Percentiles rank a stretch among this genome's conserved stretches.
Evolutionary conservation across 2,888 invertebrate genomes (phyloP).

Genomic region (Zaprionus lineosus): DNA sequence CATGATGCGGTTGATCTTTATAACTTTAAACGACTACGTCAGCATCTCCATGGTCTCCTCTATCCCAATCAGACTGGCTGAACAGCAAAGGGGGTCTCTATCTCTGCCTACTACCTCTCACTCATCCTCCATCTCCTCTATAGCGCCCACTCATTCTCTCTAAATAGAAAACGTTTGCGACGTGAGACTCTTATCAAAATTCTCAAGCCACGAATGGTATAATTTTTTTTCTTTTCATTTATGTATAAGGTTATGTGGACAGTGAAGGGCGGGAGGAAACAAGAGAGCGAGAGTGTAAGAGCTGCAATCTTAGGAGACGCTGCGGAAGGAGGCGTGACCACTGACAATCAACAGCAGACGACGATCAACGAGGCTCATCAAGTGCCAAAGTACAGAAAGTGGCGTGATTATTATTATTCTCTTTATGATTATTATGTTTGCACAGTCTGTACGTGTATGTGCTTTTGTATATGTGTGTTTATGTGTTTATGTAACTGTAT

Average conservation of each 20-base stretch:
- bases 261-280: background rate
- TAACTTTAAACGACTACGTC: slow-evolving; percentile 8
- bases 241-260: background rate
- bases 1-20: background rate
- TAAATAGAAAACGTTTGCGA: slow-evolving; percentile 36
- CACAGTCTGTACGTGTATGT: slow-evolving; percentile 3
- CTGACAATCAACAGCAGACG: slow-evolving; percentile 35
- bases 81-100: no score
- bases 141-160: no score
- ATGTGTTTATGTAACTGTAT: no score
- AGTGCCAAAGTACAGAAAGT: slow-evolving; percentile 68
- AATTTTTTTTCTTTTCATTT: background rate
- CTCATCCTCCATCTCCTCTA: no score
- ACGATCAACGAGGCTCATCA: slow-evolving; percentile 12
- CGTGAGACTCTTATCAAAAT: slow-evolving; percentile 35
- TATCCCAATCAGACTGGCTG: background rate
- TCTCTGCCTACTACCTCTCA: no score
- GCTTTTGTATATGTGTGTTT: background rate
- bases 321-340: slow-evolving; percentile 61
- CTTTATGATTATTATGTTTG: slow-evolving; percentile 45
- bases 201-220: slow-evolving; percentile 5
- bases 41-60: background rate
- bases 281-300: slow-evolving; percentile 3
- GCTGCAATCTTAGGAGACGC: slow-evolving; percentile 20
- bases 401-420: slow-evolving; percentile 68